Evolutionary conservation across 2,113 vertebrate species (phyloP), one percentile per base, ranked within the genome.

Genomic region (Aldabrachelys gigantea): DNA sequence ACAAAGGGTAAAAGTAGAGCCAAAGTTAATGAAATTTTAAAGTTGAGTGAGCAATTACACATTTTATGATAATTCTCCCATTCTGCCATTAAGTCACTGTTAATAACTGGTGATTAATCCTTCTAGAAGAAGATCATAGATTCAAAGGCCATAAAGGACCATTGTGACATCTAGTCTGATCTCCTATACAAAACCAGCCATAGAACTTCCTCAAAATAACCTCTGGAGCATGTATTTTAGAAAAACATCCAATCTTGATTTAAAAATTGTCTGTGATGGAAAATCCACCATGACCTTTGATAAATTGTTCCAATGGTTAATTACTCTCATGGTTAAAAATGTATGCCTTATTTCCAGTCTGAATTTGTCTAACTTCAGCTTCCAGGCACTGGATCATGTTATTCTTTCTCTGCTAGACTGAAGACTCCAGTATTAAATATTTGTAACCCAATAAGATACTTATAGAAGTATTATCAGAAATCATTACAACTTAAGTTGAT

Each of bases 1-100:
- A 83, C 2, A 49, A 72, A 83, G 38, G 0, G 0, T 88, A 82
- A 14, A 44, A 4, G 80, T 21, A 84, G 84, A 93, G n/a, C 2
- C 54, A 85, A 89, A 88, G 9, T 1, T 0, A 88, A 82, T 41
- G 56, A 0, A 52, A 89, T 92, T 82, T 89, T 50, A 84, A 85
- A 4, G 7, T 12, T 35, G 25, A 17, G 10, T 69, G 2, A 88
- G 10, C 2, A 54, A 56, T 47, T 5, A 0, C 1, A 84, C 38
- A n/a, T 84, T 88, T 81, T 80, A n/a, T 7, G 87, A 12, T 25
- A 27, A 44, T 27, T 90, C 50, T 8, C 89, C 47, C 85, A 89
- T 95, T 93, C 47, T 84, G 25, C 69, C 50, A 82, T n/a, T 75
- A 38, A 89, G 75, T 50, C 12, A 47, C 27, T 19, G 69, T 62